Conservation (phyloP, 2,113 vertebrate genomes). For the Malaclemys terrapin region DNA sequence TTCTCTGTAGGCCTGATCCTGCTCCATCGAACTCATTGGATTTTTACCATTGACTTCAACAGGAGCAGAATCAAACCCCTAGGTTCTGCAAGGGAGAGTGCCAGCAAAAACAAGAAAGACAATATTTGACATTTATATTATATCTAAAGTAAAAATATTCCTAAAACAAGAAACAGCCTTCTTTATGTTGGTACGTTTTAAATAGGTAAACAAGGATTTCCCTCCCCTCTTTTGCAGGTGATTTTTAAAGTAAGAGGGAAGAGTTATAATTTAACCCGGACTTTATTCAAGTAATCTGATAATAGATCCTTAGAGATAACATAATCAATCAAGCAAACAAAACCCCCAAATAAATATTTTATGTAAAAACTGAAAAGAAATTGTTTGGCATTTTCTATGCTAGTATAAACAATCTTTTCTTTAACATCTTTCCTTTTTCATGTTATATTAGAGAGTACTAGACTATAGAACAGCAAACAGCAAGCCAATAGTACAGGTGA, state of each 20-base stretch:
- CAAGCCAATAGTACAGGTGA: background rate
- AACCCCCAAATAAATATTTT: background rate
- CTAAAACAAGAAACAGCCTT: background rate
- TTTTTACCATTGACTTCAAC: background rate
- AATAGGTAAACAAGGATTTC: background rate
- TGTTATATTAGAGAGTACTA: background rate
- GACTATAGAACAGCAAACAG: background rate
- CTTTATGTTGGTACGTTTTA: background rate
- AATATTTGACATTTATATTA: background rate
- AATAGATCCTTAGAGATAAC: background rate
- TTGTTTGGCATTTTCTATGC: background rate
- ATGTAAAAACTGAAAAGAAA: background rate
- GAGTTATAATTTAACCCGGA: background rate
- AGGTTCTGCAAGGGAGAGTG: background rate
- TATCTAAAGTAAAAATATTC: conserved; percentile 1
- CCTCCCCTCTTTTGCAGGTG: background rate
- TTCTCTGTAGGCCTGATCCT: background rate
- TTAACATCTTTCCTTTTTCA: background rate
- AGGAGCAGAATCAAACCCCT: background rate
- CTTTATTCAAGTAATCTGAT: background rate
- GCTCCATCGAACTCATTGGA: background rate
- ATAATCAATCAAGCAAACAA: background rate
- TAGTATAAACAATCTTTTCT: background rate
- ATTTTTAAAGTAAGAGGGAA: background rate
- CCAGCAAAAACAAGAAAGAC: background rate